Evolutionary conservation across 2,113 vertebrate genomes (phyloP), one percentile per base, ranked within the genome.

Genomic region (Crotophaga sulcirostris): DNA sequence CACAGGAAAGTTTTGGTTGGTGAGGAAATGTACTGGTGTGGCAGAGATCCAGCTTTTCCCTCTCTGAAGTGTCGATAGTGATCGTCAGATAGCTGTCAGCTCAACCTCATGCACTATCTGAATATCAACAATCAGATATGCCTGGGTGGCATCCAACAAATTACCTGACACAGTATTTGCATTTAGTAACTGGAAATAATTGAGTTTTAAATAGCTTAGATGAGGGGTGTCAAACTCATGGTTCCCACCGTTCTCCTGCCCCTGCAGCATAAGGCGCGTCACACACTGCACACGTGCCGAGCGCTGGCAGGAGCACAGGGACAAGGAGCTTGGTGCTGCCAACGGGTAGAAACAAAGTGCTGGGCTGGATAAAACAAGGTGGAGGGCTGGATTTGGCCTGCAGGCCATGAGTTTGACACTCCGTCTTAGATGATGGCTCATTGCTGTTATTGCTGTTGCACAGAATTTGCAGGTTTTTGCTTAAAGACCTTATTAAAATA

Each of bases 1-100:
- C 0, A 7, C 2, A 44, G 69, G 60, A 21, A 69, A 29, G 11
- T 13, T 44, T 17, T 0, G 2, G 9, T n/a, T 33, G 33, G 6
- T 54, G 77, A 66, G 55, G 21, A 74, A 58, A 58, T 25, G 44
- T 8, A 0, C 25, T 56, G 59, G 2, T 38, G 36, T 58, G 78
- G 69, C 73, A 77, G 40, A 2, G 7, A 1, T 17, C 40, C 84
- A 74, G n/a, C 47, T 62, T 81, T 60, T 34, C 2, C 3, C 29
- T 2, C 40, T 58, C 74, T 10, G 8, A 12, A n/a, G 47, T 3
- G 4, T 10, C 28, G 64, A 20, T 2, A 26, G 40, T 33, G 19
- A 58, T 36, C 40, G n/a, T 87, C 66, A 82, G 54, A 16, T 29
- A 38, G 29, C 17, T 55, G 51, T 36, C 64, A 59, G 40, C 54